phyloP scores from a whole-genome alignment of 2,797 vertebrate species.

The Tauraco hartlaubi region DNA sequence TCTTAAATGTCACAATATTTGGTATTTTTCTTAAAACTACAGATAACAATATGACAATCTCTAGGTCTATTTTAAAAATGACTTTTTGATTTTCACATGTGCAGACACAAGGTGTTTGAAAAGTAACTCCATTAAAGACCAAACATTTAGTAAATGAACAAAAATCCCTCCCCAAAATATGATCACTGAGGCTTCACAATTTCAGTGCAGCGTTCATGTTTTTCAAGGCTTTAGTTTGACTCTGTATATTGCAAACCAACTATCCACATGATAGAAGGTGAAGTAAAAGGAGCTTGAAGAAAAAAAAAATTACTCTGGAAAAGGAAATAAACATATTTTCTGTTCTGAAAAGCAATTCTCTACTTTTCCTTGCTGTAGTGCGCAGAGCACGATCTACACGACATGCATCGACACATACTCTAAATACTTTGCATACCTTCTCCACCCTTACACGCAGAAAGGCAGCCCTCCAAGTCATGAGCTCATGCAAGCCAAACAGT shows the following conservation, averaged over 20 bases:
- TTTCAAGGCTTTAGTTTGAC: background rate
- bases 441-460: background rate
- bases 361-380: background rate
- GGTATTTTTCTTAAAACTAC: background rate
- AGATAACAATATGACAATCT: background rate
- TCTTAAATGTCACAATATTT: background rate
- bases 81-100: background rate
- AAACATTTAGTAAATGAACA: background rate
- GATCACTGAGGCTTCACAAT: background rate
- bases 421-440: conserved; percentile 54
- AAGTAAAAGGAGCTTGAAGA: background rate
- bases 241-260: background rate
- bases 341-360: background rate
- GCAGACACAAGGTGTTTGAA: background rate
- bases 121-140: background rate
- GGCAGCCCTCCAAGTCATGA: conserved; percentile 40
- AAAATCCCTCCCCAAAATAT: background rate
- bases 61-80: background rate
- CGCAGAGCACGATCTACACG: background rate
- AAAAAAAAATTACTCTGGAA: background rate
- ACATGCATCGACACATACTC: conserved; percentile 54
- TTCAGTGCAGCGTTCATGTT: background rate
- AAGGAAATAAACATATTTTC: background rate
- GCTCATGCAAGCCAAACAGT: conserved; percentile 18
- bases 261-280: background rate